phyloP scores from a whole-genome alignment of 2,113 vertebrate genomes.

The Rhea pennata region DNA sequence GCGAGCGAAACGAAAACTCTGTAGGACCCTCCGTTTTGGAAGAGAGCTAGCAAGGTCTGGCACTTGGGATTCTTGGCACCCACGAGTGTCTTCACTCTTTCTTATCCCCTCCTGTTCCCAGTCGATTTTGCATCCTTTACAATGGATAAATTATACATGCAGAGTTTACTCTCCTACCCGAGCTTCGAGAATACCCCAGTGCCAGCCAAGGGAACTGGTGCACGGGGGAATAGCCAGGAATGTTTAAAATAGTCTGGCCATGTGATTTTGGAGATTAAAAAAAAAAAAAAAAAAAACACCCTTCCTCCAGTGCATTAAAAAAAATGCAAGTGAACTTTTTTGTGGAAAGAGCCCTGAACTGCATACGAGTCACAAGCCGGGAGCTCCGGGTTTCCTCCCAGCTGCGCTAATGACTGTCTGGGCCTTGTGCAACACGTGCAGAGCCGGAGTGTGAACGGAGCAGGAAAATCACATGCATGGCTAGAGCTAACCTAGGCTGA shows the following conservation, averaged over 20 bases:
- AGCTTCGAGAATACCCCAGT: constrained; percentile 61
- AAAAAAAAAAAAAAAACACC: neutral
- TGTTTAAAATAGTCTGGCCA: constrained; percentile 73
- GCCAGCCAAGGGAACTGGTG: constrained; percentile 62
- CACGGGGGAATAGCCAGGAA: constrained; percentile 71
- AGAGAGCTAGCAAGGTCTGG: constrained; percentile 61
- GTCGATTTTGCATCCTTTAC: constrained; percentile 70
- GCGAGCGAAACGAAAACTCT: constrained; percentile 57
- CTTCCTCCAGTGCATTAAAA: neutral
- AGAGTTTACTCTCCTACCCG: constrained; percentile 65
- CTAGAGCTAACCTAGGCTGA: constrained; percentile 8
- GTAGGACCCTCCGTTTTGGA: constrained; percentile 68
- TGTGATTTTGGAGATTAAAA: constrained; percentile 58
- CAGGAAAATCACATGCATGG: neutral
- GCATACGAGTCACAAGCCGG: constrained; percentile 31
- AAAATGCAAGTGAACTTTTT: constrained; percentile 27
- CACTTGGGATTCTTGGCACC: constrained; percentile 71
- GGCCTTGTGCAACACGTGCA: neutral
- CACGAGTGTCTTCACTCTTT: constrained; percentile 67
- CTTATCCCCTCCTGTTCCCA: constrained; percentile 70
- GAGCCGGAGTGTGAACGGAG: neutral
- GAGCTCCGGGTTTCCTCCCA: constrained; percentile 38
- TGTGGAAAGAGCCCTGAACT: neutral
- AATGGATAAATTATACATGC: constrained; percentile 72
- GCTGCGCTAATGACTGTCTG: neutral